Evolutionary conservation across 2,888 invertebrate species (phyloP), one percentile per base, ranked within the genome.

Genomic region (Ophioninae sp.): DNA sequence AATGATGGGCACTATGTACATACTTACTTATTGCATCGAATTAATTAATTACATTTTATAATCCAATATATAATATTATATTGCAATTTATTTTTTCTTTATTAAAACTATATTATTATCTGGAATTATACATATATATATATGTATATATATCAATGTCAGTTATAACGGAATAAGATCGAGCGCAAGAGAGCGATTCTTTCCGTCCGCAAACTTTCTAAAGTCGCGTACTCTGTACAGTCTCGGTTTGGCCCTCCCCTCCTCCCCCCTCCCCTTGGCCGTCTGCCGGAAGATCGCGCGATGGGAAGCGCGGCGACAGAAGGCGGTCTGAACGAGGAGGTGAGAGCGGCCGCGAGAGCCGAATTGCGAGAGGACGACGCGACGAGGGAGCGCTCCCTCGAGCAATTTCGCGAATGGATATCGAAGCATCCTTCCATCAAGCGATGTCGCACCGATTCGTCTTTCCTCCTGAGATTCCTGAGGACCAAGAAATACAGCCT

Each of bases 401-500:
- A 95, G 13, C 97, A 97, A 91, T 95, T 98, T 94, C 94, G 97
- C 75, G 96, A 97, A 87, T 98, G 97, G 95, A 96, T 97, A 85
- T 93, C 94, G 70, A 97, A 97, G 92, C 97, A 97, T 93, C 96
- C 97, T 0, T 95, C 95, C 79, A 98, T 98, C 86, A 96, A 95
- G 88, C 95, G 95, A 89, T 97, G 97, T 92, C 95, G 97, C 85
- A 97, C 96, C 85, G 97, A 98, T 91, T 93, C 96, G 0, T 95
- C 96, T 7, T 98, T 98, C 91, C 94, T 98, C 20, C 94, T 98
- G 62, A 95, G 98, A 67, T 98, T 98, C 89, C 94, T 98, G 17
- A 95, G 98, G 59, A 97, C 97, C 64, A 97, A 97, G 93, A 98
- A 98, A 92, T 98, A 97, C 93, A 97, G 97, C 56, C 95, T 98